Evolutionary conservation across 64 coral and sea anemone genomes (phyloP).

Genomic region (Acropora yongei): DNA sequence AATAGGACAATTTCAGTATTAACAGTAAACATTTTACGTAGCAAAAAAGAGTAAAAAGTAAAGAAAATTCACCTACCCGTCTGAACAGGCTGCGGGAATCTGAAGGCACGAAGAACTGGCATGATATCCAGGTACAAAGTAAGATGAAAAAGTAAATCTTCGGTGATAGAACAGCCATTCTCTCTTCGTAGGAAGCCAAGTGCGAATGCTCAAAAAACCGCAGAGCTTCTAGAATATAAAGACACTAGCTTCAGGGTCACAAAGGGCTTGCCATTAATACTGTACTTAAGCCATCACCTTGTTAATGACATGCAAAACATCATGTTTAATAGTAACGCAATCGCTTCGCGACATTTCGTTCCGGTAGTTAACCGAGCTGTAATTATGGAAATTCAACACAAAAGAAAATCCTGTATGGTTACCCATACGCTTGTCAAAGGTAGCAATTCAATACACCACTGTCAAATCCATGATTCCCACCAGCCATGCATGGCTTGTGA

Average conservation of each 20-base stretch:
- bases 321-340: not conserved
- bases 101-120: constrained; percentile 45
- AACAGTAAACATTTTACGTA: too few relatives aligned
- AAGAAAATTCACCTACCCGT: constrained; percentile 21
- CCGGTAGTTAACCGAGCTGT: too few relatives aligned
- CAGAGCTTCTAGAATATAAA: constrained; percentile 22
- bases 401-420: too few relatives aligned
- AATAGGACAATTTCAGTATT: too few relatives aligned
- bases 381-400: not conserved
- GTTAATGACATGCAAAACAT: not conserved
- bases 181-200: not conserved
- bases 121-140: constrained; percentile 27
- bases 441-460: too few relatives aligned
- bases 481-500: too few relatives aligned
- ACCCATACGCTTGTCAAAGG: too few relatives aligned
- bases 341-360: not conserved
- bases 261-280: not conserved
- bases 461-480: too few relatives aligned
- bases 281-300: not conserved
- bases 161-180: constrained; percentile 15
- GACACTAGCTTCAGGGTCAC: not conserved
- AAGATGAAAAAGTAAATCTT: constrained; percentile 42
- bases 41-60: not conserved
- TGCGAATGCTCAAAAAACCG: not conserved
- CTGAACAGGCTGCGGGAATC: constrained; percentile 43